These are phyloP conservation scores for Anguilla anguilla DNA, from an alignment of 2,797 vertebrate genomes.

Conservation along the genomic window DNA sequence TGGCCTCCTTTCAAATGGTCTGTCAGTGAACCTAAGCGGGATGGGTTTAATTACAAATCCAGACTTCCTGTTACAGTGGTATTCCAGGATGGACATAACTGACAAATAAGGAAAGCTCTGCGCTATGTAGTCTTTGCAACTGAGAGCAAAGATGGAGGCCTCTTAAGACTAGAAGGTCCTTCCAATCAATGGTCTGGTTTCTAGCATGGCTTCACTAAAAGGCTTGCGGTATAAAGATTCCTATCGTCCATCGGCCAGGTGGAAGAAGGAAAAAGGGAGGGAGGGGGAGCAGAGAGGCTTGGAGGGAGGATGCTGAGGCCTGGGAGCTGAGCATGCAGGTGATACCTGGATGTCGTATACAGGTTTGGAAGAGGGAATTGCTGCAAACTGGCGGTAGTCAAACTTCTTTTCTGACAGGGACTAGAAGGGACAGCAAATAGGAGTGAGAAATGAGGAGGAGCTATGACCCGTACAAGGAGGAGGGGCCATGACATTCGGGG, in stretches of 20 bases:
- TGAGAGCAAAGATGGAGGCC: slow-evolving; percentile 16
- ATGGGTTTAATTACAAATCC: not conserved
- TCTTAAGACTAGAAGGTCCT: not conserved
- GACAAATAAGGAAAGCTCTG: not conserved
- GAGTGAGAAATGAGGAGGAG: slow-evolving; percentile 45
- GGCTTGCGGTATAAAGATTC: slow-evolving; percentile 9
- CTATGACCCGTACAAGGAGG: not conserved
- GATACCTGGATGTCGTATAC: slow-evolving; percentile 98
- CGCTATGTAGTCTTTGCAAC: not conserved
- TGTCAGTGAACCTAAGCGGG: not conserved
- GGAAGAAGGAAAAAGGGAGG: not conserved
- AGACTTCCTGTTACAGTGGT: not conserved
- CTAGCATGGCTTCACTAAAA: not conserved
- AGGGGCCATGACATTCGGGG: not conserved
- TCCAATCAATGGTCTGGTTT: not conserved
- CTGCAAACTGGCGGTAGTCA: slow-evolving; percentile 99
- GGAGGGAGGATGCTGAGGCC: slow-evolving; percentile 16
- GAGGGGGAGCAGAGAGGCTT: not conserved
- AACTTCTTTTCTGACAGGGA: slow-evolving; percentile 98
- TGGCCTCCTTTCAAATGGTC: not conserved
- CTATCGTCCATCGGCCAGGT: slow-evolving; percentile 18
- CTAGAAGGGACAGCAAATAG: slow-evolving; percentile 85
- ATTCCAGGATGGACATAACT: not conserved
- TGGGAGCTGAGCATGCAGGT: slow-evolving; percentile 76
- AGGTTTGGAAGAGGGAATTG: slow-evolving; percentile 99